These are phyloP conservation scores for Galago senegalensis DNA, from an alignment of 2,797 vertebrate species.

Conservation along the genomic window DNA sequence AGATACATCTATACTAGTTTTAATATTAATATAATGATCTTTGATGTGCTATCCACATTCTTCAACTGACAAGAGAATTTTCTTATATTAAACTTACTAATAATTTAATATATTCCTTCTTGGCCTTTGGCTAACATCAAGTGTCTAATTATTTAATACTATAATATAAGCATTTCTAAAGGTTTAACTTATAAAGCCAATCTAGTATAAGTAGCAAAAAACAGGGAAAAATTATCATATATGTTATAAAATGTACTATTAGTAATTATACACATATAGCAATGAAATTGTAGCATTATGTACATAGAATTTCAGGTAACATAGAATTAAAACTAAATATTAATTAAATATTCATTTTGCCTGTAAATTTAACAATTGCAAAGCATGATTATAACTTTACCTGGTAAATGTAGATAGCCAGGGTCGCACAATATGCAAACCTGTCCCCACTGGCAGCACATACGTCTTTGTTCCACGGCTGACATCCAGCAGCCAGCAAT, in stretches of 20 bases:
- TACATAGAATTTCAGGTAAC: background rate
- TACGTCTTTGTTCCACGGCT: slow-evolving; percentile 99
- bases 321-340: background rate
- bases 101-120: background rate
- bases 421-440: slow-evolving; percentile 98
- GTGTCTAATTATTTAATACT: background rate
- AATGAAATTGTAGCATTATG: background rate
- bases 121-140: too few species aligned
- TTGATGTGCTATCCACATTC: background rate
- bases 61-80: background rate
- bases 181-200: background rate
- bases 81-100: background rate
- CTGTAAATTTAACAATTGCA: background rate
- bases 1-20: background rate
- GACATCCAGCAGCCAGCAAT: slow-evolving; percentile 96
- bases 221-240: background rate
- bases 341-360: background rate
- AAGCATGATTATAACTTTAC: slow-evolving; percentile 86
- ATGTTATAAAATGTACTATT: background rate
- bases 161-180: background rate
- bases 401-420: slow-evolving; percentile 98
- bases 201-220: background rate
- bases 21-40: background rate
- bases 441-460: slow-evolving; percentile 96
- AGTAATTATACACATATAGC: background rate